Base-by-base conservation (phyloP, 2,113 vertebrate genomes). In the Forbesichthys agassizii region DNA sequence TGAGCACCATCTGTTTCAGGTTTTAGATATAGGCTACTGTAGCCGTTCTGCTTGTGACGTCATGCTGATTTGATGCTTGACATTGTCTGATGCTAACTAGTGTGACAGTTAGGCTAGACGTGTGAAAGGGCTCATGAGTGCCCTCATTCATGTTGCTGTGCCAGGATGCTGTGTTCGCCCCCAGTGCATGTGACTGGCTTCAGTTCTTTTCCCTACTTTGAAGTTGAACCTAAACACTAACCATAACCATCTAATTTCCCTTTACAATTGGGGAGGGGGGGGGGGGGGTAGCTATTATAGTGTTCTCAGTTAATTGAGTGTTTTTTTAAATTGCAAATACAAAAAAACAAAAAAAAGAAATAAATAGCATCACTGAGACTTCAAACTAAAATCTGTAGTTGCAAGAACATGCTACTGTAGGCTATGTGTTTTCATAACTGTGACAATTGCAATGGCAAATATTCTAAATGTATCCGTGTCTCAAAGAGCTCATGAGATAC, bases 111-210 rank as follows among this genome's bases (percentile, higher is more conserved):
- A 82, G 62, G 70, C 73, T 27, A 68, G 75, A 69, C 70, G 64
- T 74, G 75, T 74, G 61, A 77, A 77, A 71, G 73, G 62, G 61
- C 79, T 78, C 55, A 83, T 88, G 86, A 93, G 91, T 84, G 84
- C 81, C 11, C 72, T 82, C 75, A 88, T 92, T 88, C 78, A 89
- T 89, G 68, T 83, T 64, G 71, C 64, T 3, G 66, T 73, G 66
- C 20, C 52, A 66, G 48, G 64, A 52, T 57, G 64, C 66, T 70
- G 18, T 49, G 83, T 57, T 65, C 74, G 54, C 47, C 79, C 69
- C 69, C 58, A 20, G 69, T 69, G 69, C 90, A 90, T 85, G 88
- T 90, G 90, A 91, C 84, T 79, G 56, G 49, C 66, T 79, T 54
- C 20, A 56, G 55, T 64, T 75, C 70, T 71, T 42, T 73, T 86